A percentile compares a stretch with the other conserved stretches of the same genome.
Conservation (phyloP, 2,113 vertebrate species). For the Psephotus haematonotus region DNA sequence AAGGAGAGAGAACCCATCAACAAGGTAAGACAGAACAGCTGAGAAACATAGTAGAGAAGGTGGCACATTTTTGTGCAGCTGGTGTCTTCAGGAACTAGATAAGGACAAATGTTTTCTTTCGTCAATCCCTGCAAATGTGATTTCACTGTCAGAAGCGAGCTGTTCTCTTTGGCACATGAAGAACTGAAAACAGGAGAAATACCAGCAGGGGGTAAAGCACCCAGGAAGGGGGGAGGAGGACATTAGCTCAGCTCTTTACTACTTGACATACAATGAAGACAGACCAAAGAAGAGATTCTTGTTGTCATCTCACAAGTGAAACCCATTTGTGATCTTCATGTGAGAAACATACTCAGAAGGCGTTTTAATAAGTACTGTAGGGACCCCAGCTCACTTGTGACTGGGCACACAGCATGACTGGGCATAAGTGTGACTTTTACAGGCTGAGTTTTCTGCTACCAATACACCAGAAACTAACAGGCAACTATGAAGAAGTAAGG, state of each 20-base stretch:
- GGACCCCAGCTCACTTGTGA: not conserved
- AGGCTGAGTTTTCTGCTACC: not conserved
- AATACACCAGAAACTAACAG: not conserved
- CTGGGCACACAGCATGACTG: not conserved
- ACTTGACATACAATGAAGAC: not conserved
- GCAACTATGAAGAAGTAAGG: not conserved
- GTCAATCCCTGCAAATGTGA: conserved; percentile 19
- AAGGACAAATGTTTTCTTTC: conserved; percentile 20
- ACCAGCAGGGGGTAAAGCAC: not conserved
- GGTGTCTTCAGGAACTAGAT: conserved; percentile 4
- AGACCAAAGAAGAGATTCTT: not conserved
- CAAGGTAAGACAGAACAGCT: not conserved
- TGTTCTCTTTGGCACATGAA: conserved; percentile 14
- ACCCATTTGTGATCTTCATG: not conserved
- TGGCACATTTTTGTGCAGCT: not conserved
- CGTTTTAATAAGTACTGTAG: not conserved
- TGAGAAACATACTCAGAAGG: not conserved
- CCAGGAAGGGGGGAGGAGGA: not conserved
- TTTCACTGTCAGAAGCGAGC: conserved; percentile 4
- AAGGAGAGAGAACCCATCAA: not conserved
- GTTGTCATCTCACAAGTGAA: not conserved
- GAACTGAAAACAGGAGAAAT: not conserved
- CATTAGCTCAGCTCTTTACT: not conserved
- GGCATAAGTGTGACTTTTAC: not conserved
- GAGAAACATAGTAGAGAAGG: not conserved